phyloP scores from a whole-genome alignment of 2,797 vertebrate genomes.

The Babyrousa celebensis region DNA sequence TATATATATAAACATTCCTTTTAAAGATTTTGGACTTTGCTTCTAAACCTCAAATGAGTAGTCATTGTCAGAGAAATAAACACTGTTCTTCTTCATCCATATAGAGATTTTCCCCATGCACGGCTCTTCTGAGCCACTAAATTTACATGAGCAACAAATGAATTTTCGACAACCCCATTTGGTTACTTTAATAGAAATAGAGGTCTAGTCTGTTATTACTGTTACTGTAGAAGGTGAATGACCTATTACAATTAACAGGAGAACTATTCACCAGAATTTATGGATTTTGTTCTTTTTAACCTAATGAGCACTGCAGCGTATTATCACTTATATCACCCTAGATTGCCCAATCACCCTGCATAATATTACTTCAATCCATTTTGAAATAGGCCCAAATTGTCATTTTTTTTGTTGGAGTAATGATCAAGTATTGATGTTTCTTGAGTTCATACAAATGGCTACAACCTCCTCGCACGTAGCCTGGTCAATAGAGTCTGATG shows the following conservation, averaged over 20 bases:
- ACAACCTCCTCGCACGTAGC: conserved; percentile 88
- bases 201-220: conserved; percentile 77
- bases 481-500: conserved; percentile 92
- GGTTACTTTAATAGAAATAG: conserved; percentile 84
- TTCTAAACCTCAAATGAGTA: conserved; percentile 49
- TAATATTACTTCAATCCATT: conserved; percentile 89
- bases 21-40: conserved; percentile 56
- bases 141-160: conserved; percentile 69
- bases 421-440: conserved; percentile 93
- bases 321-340: conserved; percentile 87
- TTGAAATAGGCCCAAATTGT: conserved; percentile 91
- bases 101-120: conserved; percentile 47
- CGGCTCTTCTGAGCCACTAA: conserved; percentile 4
- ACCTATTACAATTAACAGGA: conserved; percentile 86
- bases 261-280: conserved; percentile 85
- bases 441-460: conserved; percentile 91
- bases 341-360: conserved; percentile 86
- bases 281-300: conserved; percentile 90
- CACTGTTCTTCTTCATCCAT: conserved; percentile 34
- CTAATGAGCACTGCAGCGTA: conserved; percentile 83
- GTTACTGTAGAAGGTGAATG: conserved; percentile 75
- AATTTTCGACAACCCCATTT: conserved; percentile 71
- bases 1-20: conserved; percentile 16
- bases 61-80: conserved; percentile 11
- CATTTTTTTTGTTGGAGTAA: conserved; percentile 90